A percentile compares a stretch with the other conserved stretches of the same genome.
Evolutionary conservation across 92 coral and sea anemone species (phyloP).

Genomic region (Blastomussa wellsi): DNA sequence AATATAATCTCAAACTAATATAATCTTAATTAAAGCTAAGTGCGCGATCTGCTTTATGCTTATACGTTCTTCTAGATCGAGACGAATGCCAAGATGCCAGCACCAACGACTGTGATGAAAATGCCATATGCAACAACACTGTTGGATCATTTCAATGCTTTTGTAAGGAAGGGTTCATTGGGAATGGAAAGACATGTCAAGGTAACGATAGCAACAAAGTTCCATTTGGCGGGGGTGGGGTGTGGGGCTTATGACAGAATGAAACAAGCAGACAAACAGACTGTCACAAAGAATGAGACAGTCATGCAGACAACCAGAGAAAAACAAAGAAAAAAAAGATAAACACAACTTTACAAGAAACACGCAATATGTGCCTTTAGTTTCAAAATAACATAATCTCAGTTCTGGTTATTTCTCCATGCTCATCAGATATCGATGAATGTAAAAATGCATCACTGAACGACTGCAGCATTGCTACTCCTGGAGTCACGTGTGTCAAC

Average conservation of each 20-base stretch:
- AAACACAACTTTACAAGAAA: too few species aligned
- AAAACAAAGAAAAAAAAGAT: neutral
- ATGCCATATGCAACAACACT: conserved; percentile 60
- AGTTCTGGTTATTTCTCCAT: neutral
- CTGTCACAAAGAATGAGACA: neutral
- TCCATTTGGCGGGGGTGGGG: too few species aligned
- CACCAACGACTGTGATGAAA: conserved; percentile 44
- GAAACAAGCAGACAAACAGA: neutral
- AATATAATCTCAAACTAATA: too few species aligned
- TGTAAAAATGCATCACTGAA: conserved; percentile 42
- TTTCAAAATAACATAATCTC: too few species aligned
- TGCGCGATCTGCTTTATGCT: too few species aligned
- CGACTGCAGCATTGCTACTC: conserved; percentile 33
- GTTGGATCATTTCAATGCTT: conserved; percentile 53
- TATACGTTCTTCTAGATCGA: conserved; percentile 9
- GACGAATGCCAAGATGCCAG: conserved; percentile 41
- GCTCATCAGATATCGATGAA: conserved; percentile 56
- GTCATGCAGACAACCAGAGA: neutral
- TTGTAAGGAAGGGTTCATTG: conserved; percentile 51
- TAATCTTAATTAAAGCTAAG: too few species aligned
- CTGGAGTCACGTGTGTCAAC: conserved; percentile 54
- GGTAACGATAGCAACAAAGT: conserved; percentile 34
- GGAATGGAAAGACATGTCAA: conserved; percentile 50
- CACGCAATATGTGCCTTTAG: too few species aligned
- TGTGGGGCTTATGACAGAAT: too few species aligned